Base-by-base conservation (phyloP, 2,797 vertebrate genomes). In the Streptopelia turtur region DNA sequence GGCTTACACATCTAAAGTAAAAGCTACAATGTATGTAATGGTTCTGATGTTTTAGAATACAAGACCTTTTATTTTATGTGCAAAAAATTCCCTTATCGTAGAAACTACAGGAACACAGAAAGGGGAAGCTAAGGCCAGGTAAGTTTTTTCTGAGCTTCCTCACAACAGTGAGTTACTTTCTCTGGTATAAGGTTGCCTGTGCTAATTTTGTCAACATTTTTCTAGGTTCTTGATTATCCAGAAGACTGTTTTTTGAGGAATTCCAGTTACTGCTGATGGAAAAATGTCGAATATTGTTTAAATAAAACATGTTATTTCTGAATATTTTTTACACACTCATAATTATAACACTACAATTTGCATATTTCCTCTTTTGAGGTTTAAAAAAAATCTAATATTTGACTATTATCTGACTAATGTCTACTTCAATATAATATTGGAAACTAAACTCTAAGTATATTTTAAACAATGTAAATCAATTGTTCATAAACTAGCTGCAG, bases 1-100 rank as follows among this genome's bases (percentile, higher is more conserved):
- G 4, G 4, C 5, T 83, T 84, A 71, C 77, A 45, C 2, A 15
- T 47, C 24, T 69, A 66, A 94, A 23, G 5, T 50, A 21, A 76
- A 63, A 66, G 1, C 13, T 72, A 12, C 24, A 41, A 16, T 15
- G 10, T 39, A 7, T 52, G 13, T 9, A 27, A 52, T 0, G 1
- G 5, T 63, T 79, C n/a, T 59, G 15, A 47, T n/a, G 3, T 27
- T 35, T 81, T 75, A 35, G 15, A 56, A 49, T 41, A 66, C 0
- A 0, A 68, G 23, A 20, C 4, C 12, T 65, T 68, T 50, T 23
- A 52, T 56, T 47, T 80, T 60, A 59, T 39, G 16, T 39, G 16
- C 24, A 66, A 27, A 49, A 20, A 56, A 27, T 27, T 59, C 79
- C 14, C 14, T 82, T 50, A 15, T 66, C 4, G 28, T 6, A 57